A percentile compares a stretch with the other conserved stretches of the same genome.
These are phyloP conservation scores for Onthophagus sagittarius DNA, from an alignment of 2,888 invertebrate genomes.

Conservation along the genomic window DNA sequence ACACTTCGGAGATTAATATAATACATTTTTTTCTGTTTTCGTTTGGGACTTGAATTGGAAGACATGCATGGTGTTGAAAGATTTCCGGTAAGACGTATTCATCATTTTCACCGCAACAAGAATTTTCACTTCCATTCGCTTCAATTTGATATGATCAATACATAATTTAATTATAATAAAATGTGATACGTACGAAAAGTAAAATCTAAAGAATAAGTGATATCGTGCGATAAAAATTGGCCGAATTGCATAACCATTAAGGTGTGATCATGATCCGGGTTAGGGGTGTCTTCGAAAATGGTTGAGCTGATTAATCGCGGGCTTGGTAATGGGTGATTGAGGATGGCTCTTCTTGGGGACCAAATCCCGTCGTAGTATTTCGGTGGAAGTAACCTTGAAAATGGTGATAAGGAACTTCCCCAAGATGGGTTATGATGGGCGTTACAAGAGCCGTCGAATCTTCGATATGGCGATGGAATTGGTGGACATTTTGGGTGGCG, in stretches of 20 bases:
- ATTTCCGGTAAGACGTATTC: conserved; percentile 50
- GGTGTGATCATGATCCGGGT: conserved; percentile 60
- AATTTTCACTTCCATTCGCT: conserved; percentile 68
- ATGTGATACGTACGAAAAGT: conserved; percentile 58
- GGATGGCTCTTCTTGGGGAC: conserved; percentile 53
- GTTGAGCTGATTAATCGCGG: conserved; percentile 64
- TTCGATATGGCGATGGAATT: conserved; percentile 58
- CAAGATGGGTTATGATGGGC: conserved; percentile 65
- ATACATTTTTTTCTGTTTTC: too few species aligned
- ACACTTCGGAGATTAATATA: too few species aligned
- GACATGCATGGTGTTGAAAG: conserved; percentile 64
- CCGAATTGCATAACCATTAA: conserved; percentile 76
- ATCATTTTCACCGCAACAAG: conserved; percentile 67
- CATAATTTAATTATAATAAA: neutral
- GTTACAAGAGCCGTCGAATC: conserved; percentile 80
- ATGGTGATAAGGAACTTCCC: conserved; percentile 67
- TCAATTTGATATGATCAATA: conserved; percentile 13
- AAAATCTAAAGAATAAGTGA: conserved; percentile 66
- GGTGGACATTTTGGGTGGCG: conserved; percentile 48
- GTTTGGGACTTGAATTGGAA: conserved; percentile 59
- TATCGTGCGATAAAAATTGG: conserved; percentile 74
- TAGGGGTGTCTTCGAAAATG: conserved; percentile 58
- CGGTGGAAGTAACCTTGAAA: conserved; percentile 63
- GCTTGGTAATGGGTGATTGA: conserved; percentile 59
- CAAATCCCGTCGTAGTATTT: conserved; percentile 64